Conservation (phyloP, 2,113 vertebrate genomes). For the Colinus virginianus region DNA sequence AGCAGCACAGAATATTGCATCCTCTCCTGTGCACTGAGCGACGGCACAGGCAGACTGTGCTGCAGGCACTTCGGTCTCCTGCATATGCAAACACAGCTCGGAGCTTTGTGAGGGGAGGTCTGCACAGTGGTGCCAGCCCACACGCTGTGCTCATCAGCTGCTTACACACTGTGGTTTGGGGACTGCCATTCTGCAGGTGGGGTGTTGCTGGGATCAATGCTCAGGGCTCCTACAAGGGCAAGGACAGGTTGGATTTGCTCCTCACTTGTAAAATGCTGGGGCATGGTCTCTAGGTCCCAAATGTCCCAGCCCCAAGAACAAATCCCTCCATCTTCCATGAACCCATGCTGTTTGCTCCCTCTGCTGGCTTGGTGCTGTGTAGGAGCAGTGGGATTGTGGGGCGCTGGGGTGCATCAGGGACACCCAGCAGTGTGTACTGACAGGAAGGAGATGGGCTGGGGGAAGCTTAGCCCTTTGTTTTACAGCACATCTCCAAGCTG, state of each 20-base stretch:
- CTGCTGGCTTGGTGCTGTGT: slow-evolving; percentile 12
- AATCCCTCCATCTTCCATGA: rapidly evolving
- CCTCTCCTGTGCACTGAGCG: too few relatives aligned
- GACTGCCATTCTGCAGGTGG: background rate
- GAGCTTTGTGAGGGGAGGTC: background rate
- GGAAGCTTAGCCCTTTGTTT: background rate
- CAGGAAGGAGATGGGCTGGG: background rate
- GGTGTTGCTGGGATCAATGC: background rate
- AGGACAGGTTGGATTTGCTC: background rate
- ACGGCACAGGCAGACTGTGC: background rate
- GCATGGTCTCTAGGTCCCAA: background rate
- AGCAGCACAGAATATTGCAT: background rate
- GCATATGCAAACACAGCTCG: background rate
- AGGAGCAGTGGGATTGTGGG: background rate
- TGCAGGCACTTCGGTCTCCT: background rate
- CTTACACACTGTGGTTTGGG: background rate
- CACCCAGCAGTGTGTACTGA: too few relatives aligned
- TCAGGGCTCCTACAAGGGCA: background rate
- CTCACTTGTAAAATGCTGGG: background rate
- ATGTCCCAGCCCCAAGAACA: rapidly evolving
- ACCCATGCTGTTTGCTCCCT: slow-evolving; percentile 14
- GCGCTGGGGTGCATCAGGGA: background rate
- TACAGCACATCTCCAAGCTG: background rate
- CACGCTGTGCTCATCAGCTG: rapidly evolving
- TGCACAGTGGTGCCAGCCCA: rapidly evolving